Conservation (phyloP, 1,140 invertebrate species). For the Nasonia vitripennis region DNA sequence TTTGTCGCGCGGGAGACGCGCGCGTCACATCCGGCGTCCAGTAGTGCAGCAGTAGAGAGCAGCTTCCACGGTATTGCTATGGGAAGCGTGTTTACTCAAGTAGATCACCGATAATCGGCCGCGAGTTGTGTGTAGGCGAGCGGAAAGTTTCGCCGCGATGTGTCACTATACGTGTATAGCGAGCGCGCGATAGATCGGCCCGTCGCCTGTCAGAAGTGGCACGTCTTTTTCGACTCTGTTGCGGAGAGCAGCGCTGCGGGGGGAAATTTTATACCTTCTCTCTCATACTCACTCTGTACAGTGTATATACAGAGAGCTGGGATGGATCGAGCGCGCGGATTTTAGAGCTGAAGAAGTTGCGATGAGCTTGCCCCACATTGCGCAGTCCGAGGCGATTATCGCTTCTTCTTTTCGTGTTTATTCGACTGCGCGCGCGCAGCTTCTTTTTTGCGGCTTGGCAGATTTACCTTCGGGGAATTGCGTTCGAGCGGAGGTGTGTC, state of each 20-base stretch:
- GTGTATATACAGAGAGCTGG: background rate
- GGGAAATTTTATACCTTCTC: slow-evolving; percentile 9
- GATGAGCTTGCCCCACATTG: slow-evolving; percentile 36
- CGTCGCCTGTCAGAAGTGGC: background rate
- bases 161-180: background rate
- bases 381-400: background rate
- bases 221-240: slow-evolving; percentile 23
- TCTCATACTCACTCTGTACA: background rate
- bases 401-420: slow-evolving; percentile 9
- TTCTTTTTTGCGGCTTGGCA: background rate
- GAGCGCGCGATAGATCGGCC: background rate
- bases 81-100: slow-evolving; percentile 69
- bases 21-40: slow-evolving; percentile 70
- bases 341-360: background rate
- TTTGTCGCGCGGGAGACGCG: slow-evolving; percentile 59
- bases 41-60: slow-evolving; percentile 50
- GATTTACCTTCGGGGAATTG: background rate
- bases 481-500: background rate
- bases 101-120: slow-evolving; percentile 66
- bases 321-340: background rate
- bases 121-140: slow-evolving; percentile 50
- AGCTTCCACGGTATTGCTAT: slow-evolving; percentile 57
- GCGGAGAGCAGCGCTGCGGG: background rate
- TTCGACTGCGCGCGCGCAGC: background rate
- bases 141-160: slow-evolving; percentile 46